A percentile compares a stretch with the other conserved stretches of the same genome.
Conservation (phyloP, 2,113 vertebrate species). For the Eublepharis macularius region DNA sequence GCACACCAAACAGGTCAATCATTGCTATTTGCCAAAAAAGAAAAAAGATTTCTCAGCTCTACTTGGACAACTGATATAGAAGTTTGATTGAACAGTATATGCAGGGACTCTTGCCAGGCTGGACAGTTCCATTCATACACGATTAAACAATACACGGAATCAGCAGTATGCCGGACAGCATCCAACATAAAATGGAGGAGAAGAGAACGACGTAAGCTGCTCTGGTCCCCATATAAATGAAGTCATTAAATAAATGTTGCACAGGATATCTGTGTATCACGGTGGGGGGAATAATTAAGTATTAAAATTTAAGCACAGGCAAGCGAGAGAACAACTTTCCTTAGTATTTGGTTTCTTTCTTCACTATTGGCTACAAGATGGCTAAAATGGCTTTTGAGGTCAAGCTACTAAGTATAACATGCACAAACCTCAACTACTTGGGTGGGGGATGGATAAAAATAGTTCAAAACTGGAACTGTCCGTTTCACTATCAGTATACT, state of each 20-base stretch:
- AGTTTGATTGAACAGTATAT: constrained; percentile 3
- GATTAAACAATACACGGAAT: constrained; percentile 1
- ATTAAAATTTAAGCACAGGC: neutral
- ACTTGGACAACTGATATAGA: neutral
- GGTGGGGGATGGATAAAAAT: no score
- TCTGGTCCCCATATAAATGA: no score
- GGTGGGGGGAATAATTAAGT: neutral
- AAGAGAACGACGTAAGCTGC: no score
- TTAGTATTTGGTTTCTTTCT: neutral
- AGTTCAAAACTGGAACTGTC: no score
- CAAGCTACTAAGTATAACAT: no score
- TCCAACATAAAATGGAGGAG: neutral
- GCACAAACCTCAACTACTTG: no score
- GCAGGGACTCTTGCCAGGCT: neutral
- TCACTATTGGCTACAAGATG: no score
- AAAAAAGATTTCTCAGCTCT: neutral
- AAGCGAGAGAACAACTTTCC: neutral
- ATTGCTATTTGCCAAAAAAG: neutral
- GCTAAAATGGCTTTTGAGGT: no score
- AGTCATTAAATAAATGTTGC: neutral
- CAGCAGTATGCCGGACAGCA: neutral
- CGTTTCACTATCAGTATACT: no score
- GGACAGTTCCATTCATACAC: neutral
- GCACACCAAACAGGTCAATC: constrained; percentile 2
- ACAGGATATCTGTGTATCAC: neutral